Evolutionary conservation across 2,113 vertebrate genomes (phyloP), one percentile per base, ranked within the genome.

Genomic region (Toxostoma redivivum): DNA sequence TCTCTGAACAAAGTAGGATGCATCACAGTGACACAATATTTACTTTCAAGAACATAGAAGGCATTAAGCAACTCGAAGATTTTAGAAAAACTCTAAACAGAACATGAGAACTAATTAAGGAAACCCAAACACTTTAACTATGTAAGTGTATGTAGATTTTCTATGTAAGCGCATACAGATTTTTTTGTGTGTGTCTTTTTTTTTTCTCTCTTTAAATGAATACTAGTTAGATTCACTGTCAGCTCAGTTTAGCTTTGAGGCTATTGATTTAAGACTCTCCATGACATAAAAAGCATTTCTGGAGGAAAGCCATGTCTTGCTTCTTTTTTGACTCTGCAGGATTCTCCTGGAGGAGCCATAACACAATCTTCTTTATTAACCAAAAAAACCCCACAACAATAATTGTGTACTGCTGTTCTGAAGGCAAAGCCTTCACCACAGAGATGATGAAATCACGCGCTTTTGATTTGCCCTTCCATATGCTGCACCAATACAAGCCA

Each of bases 381-480:
- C 3, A 50, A 65, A 81, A n/a, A 56, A 57, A 16, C 1, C 1
- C 1, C 16, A 18, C 44, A 92, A 93, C 20, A 91, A 96, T 95
- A 94, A 95, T 38, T 94, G 15, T 79, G 70, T 58, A 54, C 45
- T 92, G 56, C 81, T 92, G 85, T 48, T 95, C 56, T 73, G 70
- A 96, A 96, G 89, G 50, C 50, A 79, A 82, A 93, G 76, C 38
- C 66, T 92, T 93, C 89, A 90, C 86, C 44, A 74, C 42, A 79
- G 37, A 61, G 38, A 69, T 90, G 87, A 90, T 94, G 50, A 95
- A 96, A 91, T 94, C 65, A 69, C 65, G 72, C 81, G 72, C 74
- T 92, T 81, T 67, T 62, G 74, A 92, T 71, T 71, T 64, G 42
- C 62, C 61, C 47, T 86, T 94, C 73, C 94, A 96, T 92, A 94